phyloP scores from a whole-genome alignment of 1,140 invertebrate species.

The Ceratitis capitata region DNA sequence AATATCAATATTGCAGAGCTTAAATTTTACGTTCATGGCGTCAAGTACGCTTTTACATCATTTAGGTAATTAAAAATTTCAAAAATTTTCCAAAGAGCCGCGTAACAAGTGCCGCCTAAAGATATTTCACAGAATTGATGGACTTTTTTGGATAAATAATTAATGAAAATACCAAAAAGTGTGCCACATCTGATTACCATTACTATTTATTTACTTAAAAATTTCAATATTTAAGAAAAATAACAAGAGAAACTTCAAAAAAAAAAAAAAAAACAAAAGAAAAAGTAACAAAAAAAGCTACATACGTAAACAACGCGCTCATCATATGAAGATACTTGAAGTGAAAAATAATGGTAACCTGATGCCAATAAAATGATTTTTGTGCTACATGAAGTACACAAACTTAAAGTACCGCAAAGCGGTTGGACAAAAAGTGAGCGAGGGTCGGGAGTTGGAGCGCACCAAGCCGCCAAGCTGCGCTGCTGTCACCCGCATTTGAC shows the following conservation, averaged over 20 bases:
- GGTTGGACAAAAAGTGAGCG: neutral
- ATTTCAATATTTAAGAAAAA: neutral
- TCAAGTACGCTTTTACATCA: no score
- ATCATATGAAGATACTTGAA: neutral
- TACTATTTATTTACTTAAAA: neutral
- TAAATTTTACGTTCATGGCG: no score
- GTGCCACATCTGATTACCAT: constrained; percentile 2
- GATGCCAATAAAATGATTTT: constrained; percentile 21
- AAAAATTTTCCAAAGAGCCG: neutral
- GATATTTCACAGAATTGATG: neutral
- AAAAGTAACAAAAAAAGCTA: neutral
- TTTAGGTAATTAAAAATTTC: neutral
- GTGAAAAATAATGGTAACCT: constrained; percentile 11
- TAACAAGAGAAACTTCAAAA: neutral
- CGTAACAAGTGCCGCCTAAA: neutral
- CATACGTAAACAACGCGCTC: neutral
- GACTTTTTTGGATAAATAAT: neutral
- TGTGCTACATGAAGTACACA: neutral
- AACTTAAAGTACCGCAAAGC: neutral
- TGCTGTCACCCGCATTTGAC: neutral
- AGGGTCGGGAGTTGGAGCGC: no score
- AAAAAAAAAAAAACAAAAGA: neutral
- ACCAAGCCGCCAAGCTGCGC: neutral
- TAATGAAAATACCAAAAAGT: neutral
- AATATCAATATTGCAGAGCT: no score